A percentile compares a stretch with the other conserved stretches of the same genome.
Evolutionary conservation across 1,140 invertebrate genomes (phyloP).

Genomic region (Magallana angulata): DNA sequence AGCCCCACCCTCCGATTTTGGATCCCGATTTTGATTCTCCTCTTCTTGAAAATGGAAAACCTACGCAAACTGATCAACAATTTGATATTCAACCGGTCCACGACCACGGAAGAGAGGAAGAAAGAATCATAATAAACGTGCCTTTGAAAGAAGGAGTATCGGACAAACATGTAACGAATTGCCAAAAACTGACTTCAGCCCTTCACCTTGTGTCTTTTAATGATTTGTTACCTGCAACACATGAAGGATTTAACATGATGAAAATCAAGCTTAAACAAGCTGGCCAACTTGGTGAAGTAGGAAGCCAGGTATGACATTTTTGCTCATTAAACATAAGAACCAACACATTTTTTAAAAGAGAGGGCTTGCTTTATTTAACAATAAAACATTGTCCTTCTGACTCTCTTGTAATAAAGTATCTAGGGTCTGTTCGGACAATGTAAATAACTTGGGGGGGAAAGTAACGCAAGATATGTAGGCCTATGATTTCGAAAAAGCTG

Average conservation of each 20-base stretch:
- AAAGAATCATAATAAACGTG: slow-evolving; percentile 17
- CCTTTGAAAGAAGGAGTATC: slow-evolving; percentile 61
- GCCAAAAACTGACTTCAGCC: slow-evolving; percentile 57
- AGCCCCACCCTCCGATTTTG: slow-evolving; percentile 36
- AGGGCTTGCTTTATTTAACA: too few species aligned
- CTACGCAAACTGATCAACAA: neutral
- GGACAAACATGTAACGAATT: slow-evolving; percentile 64
- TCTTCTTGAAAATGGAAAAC: neutral
- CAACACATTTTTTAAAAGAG: too few species aligned
- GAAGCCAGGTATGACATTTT: slow-evolving; percentile 58
- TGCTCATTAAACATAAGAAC: too few species aligned
- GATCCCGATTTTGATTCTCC: slow-evolving; percentile 58
- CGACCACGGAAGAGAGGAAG: slow-evolving; percentile 9
- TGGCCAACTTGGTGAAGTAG: slow-evolving; percentile 65
- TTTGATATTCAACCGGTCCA: neutral
- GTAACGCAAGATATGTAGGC: too few species aligned
- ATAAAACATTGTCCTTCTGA: too few species aligned
- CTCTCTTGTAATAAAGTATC: too few species aligned
- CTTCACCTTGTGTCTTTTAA: slow-evolving; percentile 60
- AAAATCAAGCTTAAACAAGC: slow-evolving; percentile 60
- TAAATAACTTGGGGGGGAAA: too few species aligned
- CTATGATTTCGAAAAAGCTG: too few species aligned
- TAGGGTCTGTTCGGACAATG: too few species aligned
- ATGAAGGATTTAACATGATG: slow-evolving; percentile 59
- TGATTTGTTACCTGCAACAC: slow-evolving; percentile 66